These are phyloP conservation scores for Shinisaurus crocodilurus DNA, from an alignment of 2,113 vertebrate genomes.

Conservation along the genomic window DNA sequence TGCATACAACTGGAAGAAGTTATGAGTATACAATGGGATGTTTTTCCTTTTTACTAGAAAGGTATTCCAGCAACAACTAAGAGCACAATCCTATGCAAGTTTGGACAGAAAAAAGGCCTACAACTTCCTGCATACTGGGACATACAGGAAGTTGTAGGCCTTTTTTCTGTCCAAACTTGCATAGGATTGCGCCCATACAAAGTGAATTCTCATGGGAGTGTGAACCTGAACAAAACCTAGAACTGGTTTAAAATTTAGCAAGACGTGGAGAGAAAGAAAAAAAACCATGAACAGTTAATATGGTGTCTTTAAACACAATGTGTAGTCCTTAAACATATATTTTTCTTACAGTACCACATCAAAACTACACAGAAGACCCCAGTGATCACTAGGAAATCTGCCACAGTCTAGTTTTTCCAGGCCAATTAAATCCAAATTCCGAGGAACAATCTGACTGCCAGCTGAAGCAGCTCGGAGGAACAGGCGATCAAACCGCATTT, in stretches of 20 bases:
- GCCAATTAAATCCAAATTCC: slow-evolving; percentile 88
- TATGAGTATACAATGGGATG: not conserved
- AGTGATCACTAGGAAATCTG: slow-evolving; percentile 93
- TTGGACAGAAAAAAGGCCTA: no score
- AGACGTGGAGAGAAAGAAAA: not conserved
- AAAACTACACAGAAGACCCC: slow-evolving; percentile 92
- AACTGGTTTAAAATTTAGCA: not conserved
- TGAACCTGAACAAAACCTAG: not conserved
- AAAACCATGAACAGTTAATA: not conserved
- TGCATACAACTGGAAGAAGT: not conserved
- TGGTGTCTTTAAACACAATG: not conserved
- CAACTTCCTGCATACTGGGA: no score
- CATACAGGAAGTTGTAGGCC: no score
- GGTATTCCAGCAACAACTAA: not conserved
- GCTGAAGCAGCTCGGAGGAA: slow-evolving; percentile 79
- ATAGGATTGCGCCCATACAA: no score
- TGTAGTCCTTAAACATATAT: not conserved
- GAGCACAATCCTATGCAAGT: no score
- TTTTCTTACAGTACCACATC: slow-evolving; percentile 69
- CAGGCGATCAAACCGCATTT: slow-evolving; percentile 90
- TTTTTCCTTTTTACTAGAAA: not conserved
- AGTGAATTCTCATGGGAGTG: fast-evolving
- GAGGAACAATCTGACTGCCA: slow-evolving; percentile 76
- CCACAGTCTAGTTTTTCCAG: slow-evolving; percentile 94
- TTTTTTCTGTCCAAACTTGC: no score